Conservation (phyloP, 2,113 vertebrate genomes). For the Cyanoramphus novaezelandiae region DNA sequence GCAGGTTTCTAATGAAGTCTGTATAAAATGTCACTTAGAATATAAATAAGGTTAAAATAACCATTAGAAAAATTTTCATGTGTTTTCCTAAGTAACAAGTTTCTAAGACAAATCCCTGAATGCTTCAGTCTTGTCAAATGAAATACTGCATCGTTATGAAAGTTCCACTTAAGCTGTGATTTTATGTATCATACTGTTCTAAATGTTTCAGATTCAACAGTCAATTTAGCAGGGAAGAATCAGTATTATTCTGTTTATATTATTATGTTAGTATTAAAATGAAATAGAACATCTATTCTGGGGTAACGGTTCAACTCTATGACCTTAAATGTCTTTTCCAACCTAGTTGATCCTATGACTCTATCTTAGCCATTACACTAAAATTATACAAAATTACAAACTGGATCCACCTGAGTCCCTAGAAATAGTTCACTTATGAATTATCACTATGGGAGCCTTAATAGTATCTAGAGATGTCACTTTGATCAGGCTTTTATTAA, state of each 20-base stretch:
- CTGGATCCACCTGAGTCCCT: not conserved
- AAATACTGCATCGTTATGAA: not conserved
- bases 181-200: not conserved
- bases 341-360: not conserved
- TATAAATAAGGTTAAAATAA: not conserved
- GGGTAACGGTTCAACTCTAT: not conserved
- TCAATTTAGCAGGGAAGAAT: not conserved
- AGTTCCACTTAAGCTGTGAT: not conserved
- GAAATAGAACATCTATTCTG: not conserved
- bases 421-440: not conserved
- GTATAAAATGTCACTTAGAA: not conserved
- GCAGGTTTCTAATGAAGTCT: not conserved
- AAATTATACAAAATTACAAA: not conserved
- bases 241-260: not conserved
- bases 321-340: not conserved
- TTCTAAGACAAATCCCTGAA: not conserved
- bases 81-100: not conserved
- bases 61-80: not conserved
- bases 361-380: not conserved
- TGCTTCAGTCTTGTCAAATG: not conserved
- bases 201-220: not conserved
- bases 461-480: not conserved
- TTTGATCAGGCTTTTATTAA: not conserved
- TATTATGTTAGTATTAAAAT: not conserved
- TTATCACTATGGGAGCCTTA: not conserved